Conservation (phyloP, 2,888 invertebrate species). For the Gandaritis pyraliata region DNA sequence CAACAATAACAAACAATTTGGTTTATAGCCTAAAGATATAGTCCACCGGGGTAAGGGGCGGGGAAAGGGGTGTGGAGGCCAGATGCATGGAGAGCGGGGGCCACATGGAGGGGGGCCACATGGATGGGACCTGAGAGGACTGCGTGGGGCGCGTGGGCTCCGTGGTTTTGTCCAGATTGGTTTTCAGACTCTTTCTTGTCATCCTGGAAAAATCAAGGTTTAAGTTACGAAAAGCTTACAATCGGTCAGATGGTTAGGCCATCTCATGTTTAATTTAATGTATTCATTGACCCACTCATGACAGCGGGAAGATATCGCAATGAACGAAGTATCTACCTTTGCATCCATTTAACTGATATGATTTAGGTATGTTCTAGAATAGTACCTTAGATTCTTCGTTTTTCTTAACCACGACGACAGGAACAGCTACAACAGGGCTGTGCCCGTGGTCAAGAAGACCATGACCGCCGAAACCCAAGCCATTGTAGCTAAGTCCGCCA, state of each 20-base stretch:
- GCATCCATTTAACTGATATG: too few species aligned
- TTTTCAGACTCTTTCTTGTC: constrained; percentile 12
- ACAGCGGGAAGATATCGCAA: too few species aligned
- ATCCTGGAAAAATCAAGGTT: not conserved
- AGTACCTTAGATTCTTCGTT: constrained; percentile 13
- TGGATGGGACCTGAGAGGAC: not conserved
- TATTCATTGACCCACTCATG: too few species aligned
- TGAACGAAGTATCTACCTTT: too few species aligned
- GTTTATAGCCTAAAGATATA: constrained; percentile 3
- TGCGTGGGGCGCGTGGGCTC: not conserved
- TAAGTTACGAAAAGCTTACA: not conserved
- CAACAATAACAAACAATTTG: constrained; percentile 16
- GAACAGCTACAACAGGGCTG: not conserved
- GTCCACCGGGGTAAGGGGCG: not conserved
- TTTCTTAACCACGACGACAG: constrained; percentile 1
- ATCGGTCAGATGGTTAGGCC: too few species aligned
- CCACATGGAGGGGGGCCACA: constrained; percentile 6
- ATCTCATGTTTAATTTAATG: too few species aligned
- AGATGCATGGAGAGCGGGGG: constrained; percentile 4
- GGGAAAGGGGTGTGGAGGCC: constrained; percentile 9
- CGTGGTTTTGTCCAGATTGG: not conserved
- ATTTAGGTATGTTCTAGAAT: too few species aligned
- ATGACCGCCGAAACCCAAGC: not conserved
- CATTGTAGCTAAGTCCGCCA: constrained; percentile 7
- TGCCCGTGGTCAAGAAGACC: not conserved